Evolutionary conservation across 2,797 vertebrate genomes (phyloP).

Genomic region (Trematomus bernacchii): DNA sequence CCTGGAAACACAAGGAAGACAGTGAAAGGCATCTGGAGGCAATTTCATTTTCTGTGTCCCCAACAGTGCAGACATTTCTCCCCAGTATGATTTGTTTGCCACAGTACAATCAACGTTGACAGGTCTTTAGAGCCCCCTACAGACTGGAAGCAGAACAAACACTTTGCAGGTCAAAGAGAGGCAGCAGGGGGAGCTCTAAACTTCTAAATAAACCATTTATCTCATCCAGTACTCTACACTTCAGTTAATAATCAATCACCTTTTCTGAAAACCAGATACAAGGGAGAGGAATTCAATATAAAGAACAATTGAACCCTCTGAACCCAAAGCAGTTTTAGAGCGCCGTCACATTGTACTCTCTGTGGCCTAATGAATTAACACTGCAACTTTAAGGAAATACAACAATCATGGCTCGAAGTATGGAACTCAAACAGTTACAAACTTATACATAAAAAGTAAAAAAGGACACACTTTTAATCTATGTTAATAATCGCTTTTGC

Average conservation of each 20-base stretch:
- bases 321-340: too few species aligned
- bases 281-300: not conserved
- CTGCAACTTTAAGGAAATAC: too few species aligned
- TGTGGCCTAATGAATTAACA: too few species aligned
- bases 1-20: slow-evolving; percentile 78
- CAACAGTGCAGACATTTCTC: not conserved
- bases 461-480: too few species aligned
- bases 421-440: too few species aligned
- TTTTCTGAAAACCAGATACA: not conserved
- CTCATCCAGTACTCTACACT: not conserved
- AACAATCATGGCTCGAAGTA: too few species aligned
- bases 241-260: not conserved
- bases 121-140: slow-evolving; percentile 70
- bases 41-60: not conserved
- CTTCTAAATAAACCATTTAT: slow-evolving; percentile 25
- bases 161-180: not conserved
- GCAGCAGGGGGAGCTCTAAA: slow-evolving; percentile 76
- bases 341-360: too few species aligned
- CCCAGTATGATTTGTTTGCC: not conserved
- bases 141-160: slow-evolving; percentile 22
- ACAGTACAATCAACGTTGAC: slow-evolving; percentile 11
- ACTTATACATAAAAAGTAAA: too few species aligned
- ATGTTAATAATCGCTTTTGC: too few species aligned
- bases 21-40: slow-evolving; percentile 5
- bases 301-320: not conserved